Conservation (phyloP, 2,888 invertebrate genomes). For the Cataglyphis albicans region DNA sequence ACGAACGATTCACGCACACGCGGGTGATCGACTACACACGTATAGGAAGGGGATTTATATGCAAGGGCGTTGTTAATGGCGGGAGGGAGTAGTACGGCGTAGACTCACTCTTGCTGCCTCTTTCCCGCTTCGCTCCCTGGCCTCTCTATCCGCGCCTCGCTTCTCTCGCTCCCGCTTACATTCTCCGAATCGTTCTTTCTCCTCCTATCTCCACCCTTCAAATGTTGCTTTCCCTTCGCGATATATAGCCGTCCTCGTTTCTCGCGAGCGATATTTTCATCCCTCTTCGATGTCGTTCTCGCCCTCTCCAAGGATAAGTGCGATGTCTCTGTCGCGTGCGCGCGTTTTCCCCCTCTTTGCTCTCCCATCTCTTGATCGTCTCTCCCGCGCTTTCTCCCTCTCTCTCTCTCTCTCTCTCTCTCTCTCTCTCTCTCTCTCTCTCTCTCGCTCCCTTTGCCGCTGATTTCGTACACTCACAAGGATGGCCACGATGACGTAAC, state of each 20-base stretch:
- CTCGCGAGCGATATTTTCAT: constrained; percentile 55
- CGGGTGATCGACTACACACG: constrained; percentile 69
- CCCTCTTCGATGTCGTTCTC: constrained; percentile 47
- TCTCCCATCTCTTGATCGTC: constrained; percentile 6
- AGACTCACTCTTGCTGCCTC: constrained; percentile 61
- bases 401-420: constrained; percentile 41
- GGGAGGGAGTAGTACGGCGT: constrained; percentile 75
- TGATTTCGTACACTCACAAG: constrained; percentile 66
- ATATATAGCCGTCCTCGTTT: constrained; percentile 64
- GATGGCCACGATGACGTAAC: constrained; percentile 79
- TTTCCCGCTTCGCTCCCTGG: constrained; percentile 50
- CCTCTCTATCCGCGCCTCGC: constrained; percentile 49
- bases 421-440: constrained; percentile 24
- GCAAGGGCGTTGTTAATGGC: constrained; percentile 86
- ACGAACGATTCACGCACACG: constrained; percentile 69
- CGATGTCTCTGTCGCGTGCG: constrained; percentile 59
- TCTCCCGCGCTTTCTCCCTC: not conserved
- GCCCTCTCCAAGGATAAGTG: constrained; percentile 63
- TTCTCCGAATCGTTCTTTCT: constrained; percentile 8
- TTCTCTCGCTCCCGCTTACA: constrained; percentile 23
- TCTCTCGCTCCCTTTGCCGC: not conserved
- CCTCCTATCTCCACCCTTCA: constrained; percentile 45
- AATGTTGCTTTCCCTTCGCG: constrained; percentile 18
- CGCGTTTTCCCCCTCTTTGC: constrained; percentile 34
- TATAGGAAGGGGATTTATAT: constrained; percentile 84